A percentile compares a stretch with the other conserved stretches of the same genome.
Conservation (phyloP, 2,113 vertebrate genomes). For the Potamarius usumacintae region DNA sequence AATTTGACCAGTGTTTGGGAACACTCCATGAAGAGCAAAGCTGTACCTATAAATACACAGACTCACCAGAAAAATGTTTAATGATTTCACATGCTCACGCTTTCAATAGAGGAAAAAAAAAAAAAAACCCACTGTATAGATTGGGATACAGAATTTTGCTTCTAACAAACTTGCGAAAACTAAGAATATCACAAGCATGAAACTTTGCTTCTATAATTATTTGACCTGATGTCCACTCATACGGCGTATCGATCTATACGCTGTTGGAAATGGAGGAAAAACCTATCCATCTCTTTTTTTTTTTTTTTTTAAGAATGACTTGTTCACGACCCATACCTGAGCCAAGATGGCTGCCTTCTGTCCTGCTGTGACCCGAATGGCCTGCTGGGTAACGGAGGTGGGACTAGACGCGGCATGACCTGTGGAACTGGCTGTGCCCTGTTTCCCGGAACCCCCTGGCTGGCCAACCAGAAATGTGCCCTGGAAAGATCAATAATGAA, state of each 20-base stretch:
- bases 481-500: conserved; percentile 65
- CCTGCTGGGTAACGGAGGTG: conserved; percentile 80
- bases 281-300: neutral
- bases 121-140: neutral
- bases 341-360: conserved; percentile 93
- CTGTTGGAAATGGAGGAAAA: neutral
- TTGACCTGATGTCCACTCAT: neutral
- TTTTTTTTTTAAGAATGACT: neutral
- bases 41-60: no score
- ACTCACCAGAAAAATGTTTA: no score
- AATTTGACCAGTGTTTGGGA: no score
- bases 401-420: conserved; percentile 79
- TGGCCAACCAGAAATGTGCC: conserved; percentile 97
- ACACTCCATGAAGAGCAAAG: no score
- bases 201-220: neutral
- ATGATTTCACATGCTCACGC: no score
- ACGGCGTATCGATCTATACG: no score
- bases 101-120: neutral
- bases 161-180: neutral
- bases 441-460: conserved; percentile 86
- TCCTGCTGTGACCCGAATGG: conserved; percentile 90
- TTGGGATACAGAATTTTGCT: neutral
- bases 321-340: conserved; percentile 75
- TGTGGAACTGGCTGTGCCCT: conserved; percentile 75
- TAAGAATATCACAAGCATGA: neutral